A percentile compares a stretch with the other conserved stretches of the same genome.
These are phyloP conservation scores for Halcyon chelicuti DNA, from an alignment of 2,797 vertebrate species.

Conservation along the genomic window DNA sequence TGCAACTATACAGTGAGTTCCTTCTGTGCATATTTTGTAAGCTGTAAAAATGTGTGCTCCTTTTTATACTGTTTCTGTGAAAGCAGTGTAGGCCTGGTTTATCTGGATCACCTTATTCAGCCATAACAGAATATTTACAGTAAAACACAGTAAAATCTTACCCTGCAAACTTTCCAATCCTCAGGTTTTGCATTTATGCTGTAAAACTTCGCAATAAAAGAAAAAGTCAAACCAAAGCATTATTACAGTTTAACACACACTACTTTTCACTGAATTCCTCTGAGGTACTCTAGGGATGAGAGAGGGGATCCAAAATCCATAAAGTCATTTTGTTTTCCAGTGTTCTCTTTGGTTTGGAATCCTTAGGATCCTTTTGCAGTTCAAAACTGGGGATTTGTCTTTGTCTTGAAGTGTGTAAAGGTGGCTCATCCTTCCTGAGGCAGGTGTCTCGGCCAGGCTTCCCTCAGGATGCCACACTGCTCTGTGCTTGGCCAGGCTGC, in stretches of 20 bases:
- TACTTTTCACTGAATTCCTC: neutral
- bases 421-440: neutral
- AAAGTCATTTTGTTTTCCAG: neutral
- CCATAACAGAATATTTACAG: neutral
- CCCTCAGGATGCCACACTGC: neutral
- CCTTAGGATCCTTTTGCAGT: neutral
- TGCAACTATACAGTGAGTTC: neutral
- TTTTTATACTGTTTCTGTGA: neutral
- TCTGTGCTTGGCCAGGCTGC: neutral
- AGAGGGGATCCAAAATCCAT: neutral
- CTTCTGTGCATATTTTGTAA: neutral
- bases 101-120: neutral
- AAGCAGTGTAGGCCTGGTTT: neutral
- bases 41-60: neutral
- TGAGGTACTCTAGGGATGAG: neutral
- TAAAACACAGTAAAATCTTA: neutral
- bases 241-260: accelerated
- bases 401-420: neutral
- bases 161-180: neutral
- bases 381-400: neutral
- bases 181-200: neutral
- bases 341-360: neutral
- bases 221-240: neutral
- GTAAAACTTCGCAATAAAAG: neutral
- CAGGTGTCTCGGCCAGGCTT: neutral